Percentiles rank a stretch among this genome's conserved stretches.
phyloP scores from a whole-genome alignment of 2,888 invertebrate genomes.

The Vandiemenella viatica region DNA sequence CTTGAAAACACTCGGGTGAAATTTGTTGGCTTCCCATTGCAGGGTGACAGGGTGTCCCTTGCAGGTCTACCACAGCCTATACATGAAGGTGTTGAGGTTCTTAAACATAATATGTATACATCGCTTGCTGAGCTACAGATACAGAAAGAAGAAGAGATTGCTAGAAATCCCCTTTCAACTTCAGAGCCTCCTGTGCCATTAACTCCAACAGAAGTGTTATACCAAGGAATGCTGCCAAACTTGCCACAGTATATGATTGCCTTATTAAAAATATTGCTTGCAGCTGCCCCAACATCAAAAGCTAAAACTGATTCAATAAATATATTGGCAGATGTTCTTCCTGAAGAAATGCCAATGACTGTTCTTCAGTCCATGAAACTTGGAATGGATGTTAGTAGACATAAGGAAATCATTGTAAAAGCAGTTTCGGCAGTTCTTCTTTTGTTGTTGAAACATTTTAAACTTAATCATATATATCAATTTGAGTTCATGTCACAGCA shows the following conservation, averaged over 20 bases:
- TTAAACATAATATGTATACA: conserved; percentile 85
- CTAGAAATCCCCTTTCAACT: conserved; percentile 77
- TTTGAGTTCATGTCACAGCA: conserved; percentile 99
- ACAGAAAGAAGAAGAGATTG: conserved; percentile 79
- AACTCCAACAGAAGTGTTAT: conserved; percentile 77
- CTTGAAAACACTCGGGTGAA: conserved; percentile 81
- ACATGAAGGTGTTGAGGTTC: conserved; percentile 83
- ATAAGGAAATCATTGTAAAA: conserved; percentile 97
- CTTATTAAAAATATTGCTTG: conserved; percentile 85
- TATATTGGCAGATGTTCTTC: conserved; percentile 93
- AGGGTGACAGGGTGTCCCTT: conserved; percentile 64
- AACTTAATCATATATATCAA: conserved; percentile 93
- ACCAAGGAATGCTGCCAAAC: conserved; percentile 81
- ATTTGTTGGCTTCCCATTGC: conserved; percentile 88
- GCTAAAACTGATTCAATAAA: conserved; percentile 95
- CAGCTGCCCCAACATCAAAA: conserved; percentile 98
- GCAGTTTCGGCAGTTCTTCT: conserved; percentile 81
- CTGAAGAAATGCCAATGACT: conserved; percentile 95
- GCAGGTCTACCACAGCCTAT: conserved; percentile 95
- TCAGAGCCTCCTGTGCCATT: conserved; percentile 62
- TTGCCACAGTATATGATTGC: conserved; percentile 97
- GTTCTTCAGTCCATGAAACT: conserved; percentile 88
- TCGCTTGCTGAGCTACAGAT: conserved; percentile 87
- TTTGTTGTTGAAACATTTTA: conserved; percentile 89
- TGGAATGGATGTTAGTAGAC: conserved; percentile 93